Evolutionary conservation across 2,113 vertebrate species (phyloP).

Genomic region (Gobiocypris rarus): DNA sequence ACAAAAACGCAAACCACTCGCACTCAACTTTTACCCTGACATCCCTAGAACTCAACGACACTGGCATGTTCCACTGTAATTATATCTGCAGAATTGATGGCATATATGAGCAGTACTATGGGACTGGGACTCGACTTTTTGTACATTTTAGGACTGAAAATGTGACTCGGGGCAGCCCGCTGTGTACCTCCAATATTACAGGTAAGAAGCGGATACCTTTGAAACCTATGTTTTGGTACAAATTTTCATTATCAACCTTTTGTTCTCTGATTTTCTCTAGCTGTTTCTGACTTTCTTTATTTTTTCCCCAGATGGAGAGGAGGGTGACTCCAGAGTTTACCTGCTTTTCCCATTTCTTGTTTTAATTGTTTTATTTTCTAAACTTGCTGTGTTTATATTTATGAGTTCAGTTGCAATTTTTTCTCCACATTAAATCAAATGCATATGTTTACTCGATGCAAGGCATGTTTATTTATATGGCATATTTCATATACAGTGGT

Average conservation of each 20-base stretch:
- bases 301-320: constrained; percentile 35
- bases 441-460: not conserved
- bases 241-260: not conserved
- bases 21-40: constrained; percentile 7
- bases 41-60: constrained; percentile 47
- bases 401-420: constrained; percentile 6
- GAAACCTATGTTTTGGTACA: not conserved
- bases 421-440: not conserved
- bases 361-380: constrained; percentile 34
- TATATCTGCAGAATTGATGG: constrained; percentile 39
- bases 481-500: not conserved
- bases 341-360: not conserved
- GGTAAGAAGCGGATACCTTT: constrained; percentile 3
- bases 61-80: constrained; percentile 46
- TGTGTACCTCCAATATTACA: not conserved
- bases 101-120: constrained; percentile 19
- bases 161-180: not conserved
- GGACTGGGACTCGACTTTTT: constrained; percentile 38
- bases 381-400: constrained; percentile 33
- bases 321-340: not conserved
- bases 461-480: not conserved
- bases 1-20: not conserved
- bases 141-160: constrained; percentile 19
- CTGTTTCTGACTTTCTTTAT: not conserved
- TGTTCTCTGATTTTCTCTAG: not conserved